A percentile compares a stretch with the other conserved stretches of the same genome.
Conservation (phyloP, 2,888 invertebrate species). For the Calephelis perditalis region DNA sequence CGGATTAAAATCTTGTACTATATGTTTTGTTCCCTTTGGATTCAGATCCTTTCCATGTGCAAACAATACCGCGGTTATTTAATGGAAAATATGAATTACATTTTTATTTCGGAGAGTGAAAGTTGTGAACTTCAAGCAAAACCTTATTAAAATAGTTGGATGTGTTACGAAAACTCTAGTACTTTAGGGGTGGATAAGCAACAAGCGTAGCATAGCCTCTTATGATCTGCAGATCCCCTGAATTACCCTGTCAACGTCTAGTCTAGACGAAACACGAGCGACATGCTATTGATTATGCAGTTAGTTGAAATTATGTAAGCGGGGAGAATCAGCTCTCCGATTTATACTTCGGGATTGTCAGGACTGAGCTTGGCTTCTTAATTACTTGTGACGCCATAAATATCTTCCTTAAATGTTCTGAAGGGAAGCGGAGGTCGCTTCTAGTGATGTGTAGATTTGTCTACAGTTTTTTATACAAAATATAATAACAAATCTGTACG, state of each 20-base stretch:
- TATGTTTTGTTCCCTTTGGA: no score
- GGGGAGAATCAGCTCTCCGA: slow-evolving; percentile 49
- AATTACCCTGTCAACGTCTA: slow-evolving; percentile 51
- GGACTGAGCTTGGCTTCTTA: slow-evolving; percentile 59
- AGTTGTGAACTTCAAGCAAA: no score
- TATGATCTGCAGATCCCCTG: slow-evolving; percentile 31
- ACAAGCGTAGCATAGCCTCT: slow-evolving; percentile 37
- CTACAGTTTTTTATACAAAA: background rate
- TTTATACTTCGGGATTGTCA: slow-evolving; percentile 41
- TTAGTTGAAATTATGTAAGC: slow-evolving; percentile 68
- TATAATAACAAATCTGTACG: no score
- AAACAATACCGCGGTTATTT: no score
- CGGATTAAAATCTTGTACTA: no score
- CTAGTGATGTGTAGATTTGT: slow-evolving; percentile 15
- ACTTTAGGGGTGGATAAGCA: slow-evolving; percentile 27
- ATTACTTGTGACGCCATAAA: slow-evolving; percentile 66
- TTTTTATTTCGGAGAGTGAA: no score
- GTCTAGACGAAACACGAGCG: slow-evolving; percentile 39
- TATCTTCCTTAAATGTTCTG: slow-evolving; percentile 34
- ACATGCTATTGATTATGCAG: slow-evolving; percentile 71
- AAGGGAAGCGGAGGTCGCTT: slow-evolving; percentile 24
- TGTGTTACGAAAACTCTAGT: slow-evolving; percentile 35
- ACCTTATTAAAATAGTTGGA: background rate
- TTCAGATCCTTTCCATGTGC: no score
- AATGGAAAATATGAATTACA: no score